Evolutionary conservation across 2,797 vertebrate genomes (phyloP).

Genomic region (Tokudaia muenninki): DNA sequence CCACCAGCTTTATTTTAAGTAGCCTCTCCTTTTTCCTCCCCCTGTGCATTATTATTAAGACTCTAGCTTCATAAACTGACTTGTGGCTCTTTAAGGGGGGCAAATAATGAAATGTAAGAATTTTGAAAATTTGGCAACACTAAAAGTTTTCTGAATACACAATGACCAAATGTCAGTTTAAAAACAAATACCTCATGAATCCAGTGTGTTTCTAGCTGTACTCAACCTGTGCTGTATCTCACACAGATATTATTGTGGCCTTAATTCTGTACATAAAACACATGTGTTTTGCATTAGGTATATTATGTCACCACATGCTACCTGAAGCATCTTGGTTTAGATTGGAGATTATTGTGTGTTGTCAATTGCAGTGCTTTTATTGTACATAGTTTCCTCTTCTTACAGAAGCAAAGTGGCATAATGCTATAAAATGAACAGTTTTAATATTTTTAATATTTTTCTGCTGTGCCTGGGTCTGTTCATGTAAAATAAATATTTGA

Average conservation of each 20-base stretch:
- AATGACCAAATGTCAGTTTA: not conserved
- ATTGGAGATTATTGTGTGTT: not conserved
- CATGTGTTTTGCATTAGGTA: not conserved
- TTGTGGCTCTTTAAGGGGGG: too few relatives aligned
- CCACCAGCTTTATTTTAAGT: not conserved
- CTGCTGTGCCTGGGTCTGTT: not conserved
- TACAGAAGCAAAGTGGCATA: not conserved
- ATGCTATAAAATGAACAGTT: not conserved
- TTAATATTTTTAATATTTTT: not conserved
- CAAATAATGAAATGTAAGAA: not conserved
- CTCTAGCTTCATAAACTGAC: not conserved
- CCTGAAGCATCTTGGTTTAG: not conserved
- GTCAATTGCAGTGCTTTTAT: not conserved
- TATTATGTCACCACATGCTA: not conserved
- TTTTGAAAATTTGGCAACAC: not conserved
- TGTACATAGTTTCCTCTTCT: not conserved
- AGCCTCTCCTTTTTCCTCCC: rapidly evolving
- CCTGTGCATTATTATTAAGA: too few relatives aligned
- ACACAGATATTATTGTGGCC: not conserved
- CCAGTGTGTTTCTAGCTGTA: not conserved
- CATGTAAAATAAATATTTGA: not conserved
- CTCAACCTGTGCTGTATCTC: not conserved
- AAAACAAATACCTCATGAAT: not conserved
- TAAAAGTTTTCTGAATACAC: not conserved
- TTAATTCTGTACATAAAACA: not conserved